Percentiles rank a stretch among this genome's conserved stretches.
phyloP scores from a whole-genome alignment of 2,888 invertebrate genomes.

The Eupithecia abbreviata region DNA sequence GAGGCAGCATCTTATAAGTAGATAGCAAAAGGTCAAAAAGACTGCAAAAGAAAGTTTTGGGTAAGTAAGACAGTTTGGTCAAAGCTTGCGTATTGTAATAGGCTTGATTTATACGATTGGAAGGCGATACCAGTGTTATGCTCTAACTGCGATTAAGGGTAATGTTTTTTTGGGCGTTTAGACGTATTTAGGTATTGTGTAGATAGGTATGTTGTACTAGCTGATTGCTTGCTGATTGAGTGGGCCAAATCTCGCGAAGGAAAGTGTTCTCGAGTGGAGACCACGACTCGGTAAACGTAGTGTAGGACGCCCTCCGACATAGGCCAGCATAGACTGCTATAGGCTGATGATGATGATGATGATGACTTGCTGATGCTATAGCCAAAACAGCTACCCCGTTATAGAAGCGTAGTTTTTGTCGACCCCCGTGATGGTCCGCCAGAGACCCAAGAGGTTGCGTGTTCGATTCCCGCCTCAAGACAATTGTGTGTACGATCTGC shows the following conservation, averaged over 20 bases:
- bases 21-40: conserved; percentile 3
- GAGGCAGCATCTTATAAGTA: conserved; percentile 9
- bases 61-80: conserved; percentile 4
- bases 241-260: no score
- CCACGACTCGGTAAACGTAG: no score
- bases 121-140: not conserved
- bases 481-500: no score
- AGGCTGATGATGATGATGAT: no score
- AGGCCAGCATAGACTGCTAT: no score
- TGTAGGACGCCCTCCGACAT: no score
- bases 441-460: no score
- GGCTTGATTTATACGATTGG: conserved; percentile 5
- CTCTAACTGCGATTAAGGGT: not conserved
- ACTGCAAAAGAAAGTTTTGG: conserved; percentile 7
- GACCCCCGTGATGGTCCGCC: no score
- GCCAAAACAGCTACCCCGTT: not conserved
- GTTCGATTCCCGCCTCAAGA: no score
- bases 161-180: not conserved
- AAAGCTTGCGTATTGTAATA: not conserved
- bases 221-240: no score
- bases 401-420: not conserved
- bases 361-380: not conserved
- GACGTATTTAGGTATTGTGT: not conserved
- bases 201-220: not conserved
- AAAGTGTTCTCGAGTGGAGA: no score